Evolutionary conservation across 2,888 invertebrate species (phyloP).

Genomic region (Gerris lacustris): DNA sequence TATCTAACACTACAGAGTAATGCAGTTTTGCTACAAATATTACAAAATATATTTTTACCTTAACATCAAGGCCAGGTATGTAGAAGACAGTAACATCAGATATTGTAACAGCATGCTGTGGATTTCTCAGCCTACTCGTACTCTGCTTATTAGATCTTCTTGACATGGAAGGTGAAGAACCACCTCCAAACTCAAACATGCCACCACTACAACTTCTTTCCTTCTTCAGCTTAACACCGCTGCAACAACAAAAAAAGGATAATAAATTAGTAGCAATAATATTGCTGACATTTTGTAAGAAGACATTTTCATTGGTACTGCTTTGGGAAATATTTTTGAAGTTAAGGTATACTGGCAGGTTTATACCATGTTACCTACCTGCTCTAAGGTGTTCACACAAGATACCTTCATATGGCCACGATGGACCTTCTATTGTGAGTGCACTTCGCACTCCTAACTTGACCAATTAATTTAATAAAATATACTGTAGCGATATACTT

Average conservation of each 20-base stretch:
- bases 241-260: background rate
- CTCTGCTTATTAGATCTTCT: constrained; percentile 38
- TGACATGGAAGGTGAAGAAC: constrained; percentile 45
- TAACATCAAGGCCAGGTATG: constrained; percentile 82
- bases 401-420: no score
- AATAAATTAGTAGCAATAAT: background rate
- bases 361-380: no score
- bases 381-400: no score
- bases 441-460: no score
- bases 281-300: background rate
- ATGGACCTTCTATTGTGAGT: no score
- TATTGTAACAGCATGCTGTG: constrained; percentile 36
- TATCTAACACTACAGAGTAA: no score
- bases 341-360: no score
- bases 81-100: constrained; percentile 77
- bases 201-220: constrained; percentile 57
- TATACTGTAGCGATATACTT: no score
- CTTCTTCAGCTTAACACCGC: constrained; percentile 51
- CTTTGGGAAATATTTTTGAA: no score
- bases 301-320: background rate
- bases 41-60: constrained; percentile 44
- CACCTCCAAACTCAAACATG: constrained; percentile 44
- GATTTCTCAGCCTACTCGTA: constrained; percentile 35
- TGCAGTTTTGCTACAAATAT: no score
- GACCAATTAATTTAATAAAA: no score